Conservation (phyloP, 2,113 vertebrate species). For the Mesitornis unicolor region DNA sequence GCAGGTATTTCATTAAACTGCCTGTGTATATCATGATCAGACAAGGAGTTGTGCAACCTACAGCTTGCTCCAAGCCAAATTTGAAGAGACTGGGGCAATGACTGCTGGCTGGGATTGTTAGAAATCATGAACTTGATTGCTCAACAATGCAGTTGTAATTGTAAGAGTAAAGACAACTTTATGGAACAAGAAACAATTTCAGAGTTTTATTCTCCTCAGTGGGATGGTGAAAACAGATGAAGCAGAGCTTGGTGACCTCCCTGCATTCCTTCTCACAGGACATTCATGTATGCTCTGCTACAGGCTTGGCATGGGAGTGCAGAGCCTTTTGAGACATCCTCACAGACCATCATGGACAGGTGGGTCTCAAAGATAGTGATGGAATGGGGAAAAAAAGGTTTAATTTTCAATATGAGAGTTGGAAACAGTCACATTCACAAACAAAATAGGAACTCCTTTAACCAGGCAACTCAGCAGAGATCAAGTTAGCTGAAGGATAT, state of each 20-base stretch:
- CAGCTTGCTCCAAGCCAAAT: neutral
- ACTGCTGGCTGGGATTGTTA: neutral
- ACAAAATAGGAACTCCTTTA: neutral
- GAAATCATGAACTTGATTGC: constrained; percentile 30
- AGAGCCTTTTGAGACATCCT: neutral
- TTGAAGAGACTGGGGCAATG: neutral
- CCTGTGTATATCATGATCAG: neutral
- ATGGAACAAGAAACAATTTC: constrained; percentile 25
- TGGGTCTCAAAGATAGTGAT: neutral
- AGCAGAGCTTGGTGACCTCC: neutral
- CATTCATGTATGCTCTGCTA: neutral
- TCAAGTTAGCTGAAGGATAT: neutral
- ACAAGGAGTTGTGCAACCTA: neutral
- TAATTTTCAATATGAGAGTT: neutral
- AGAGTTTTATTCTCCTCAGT: neutral
- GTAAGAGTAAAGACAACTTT: constrained; percentile 46
- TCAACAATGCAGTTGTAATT: constrained; percentile 44
- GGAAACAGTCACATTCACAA: neutral
- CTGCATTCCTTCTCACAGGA: neutral
- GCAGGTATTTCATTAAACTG: neutral
- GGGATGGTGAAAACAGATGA: neutral
- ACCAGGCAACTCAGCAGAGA: neutral
- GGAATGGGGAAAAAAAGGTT: neutral
- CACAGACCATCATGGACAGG: neutral
- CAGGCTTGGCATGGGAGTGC: neutral